Conservation (phyloP, 2,797 vertebrate genomes). For the Merluccius polli region DNA sequence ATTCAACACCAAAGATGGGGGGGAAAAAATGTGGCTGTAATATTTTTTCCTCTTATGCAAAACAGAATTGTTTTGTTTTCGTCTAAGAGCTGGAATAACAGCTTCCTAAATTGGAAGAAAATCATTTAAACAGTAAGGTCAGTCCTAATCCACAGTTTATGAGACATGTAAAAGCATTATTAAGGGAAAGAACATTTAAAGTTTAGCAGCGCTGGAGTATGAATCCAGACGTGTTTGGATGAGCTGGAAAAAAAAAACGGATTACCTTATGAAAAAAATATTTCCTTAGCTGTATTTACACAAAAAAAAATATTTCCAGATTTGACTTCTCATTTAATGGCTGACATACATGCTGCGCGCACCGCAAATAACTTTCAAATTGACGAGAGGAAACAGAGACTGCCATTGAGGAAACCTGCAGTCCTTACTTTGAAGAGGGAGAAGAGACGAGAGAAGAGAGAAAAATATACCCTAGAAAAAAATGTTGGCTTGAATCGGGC, state of each 20-base stretch:
- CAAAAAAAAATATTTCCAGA: conserved; percentile 69
- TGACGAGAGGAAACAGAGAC: conserved; percentile 74
- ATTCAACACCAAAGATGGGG: conserved; percentile 35
- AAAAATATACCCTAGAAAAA: conserved; percentile 53
- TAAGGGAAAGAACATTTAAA: conserved; percentile 59
- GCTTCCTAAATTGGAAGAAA: conserved; percentile 68
- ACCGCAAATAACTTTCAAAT: conserved; percentile 72
- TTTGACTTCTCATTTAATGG: conserved; percentile 70
- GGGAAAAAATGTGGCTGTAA: conserved; percentile 49
- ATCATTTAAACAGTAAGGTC: conserved; percentile 59
- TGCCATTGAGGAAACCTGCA: conserved; percentile 75
- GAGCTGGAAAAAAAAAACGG: conserved; percentile 54
- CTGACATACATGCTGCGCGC: conserved; percentile 63
- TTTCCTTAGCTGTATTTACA: conserved; percentile 63
- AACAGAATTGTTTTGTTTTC: conserved; percentile 51
- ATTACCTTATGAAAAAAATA: conserved; percentile 57
- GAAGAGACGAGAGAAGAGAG: conserved; percentile 28
- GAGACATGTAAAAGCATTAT: conserved; percentile 55
- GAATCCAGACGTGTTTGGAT: conserved; percentile 61
- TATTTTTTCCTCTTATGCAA: conserved; percentile 53
- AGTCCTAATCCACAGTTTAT: conserved; percentile 61
- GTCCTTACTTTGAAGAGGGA: conserved; percentile 65
- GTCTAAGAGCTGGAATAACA: conserved; percentile 55
- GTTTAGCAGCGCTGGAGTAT: conserved; percentile 64
- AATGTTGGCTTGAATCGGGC: conserved; percentile 48